These are phyloP conservation scores for Callocephalon fimbriatum DNA, from an alignment of 2,113 vertebrate genomes.

Conservation along the genomic window DNA sequence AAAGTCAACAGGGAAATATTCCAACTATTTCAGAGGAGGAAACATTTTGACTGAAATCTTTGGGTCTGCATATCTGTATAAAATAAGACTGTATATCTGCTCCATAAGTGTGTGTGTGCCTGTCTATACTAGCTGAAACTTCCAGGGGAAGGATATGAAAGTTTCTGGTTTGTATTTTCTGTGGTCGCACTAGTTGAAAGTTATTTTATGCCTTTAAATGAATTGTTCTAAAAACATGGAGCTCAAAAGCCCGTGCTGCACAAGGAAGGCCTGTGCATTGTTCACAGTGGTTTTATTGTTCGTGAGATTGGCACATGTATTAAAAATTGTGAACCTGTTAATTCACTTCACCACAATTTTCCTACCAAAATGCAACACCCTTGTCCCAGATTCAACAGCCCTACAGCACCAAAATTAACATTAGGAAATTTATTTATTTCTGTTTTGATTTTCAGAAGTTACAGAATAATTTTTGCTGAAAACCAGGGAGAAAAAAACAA, in stretches of 20 bases:
- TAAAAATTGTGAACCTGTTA: neutral
- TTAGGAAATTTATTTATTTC: neutral
- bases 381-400: neutral
- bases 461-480: neutral
- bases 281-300: neutral
- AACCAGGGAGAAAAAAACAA: neutral
- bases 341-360: neutral
- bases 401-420: neutral
- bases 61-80: neutral
- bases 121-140: neutral
- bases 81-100: neutral
- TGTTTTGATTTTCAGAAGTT: neutral
- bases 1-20: slow-evolving; percentile 50
- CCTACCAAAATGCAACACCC: neutral
- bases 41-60: neutral
- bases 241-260: neutral
- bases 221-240: neutral
- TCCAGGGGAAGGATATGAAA: neutral
- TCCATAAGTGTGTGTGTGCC: neutral
- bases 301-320: neutral
- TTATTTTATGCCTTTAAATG: neutral
- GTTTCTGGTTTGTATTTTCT: neutral
- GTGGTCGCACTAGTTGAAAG: neutral
- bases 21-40: neutral
- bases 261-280: neutral